These are phyloP conservation scores for Piscicola geometra DNA, from an alignment of 2,888 invertebrate species.

Conservation along the genomic window DNA sequence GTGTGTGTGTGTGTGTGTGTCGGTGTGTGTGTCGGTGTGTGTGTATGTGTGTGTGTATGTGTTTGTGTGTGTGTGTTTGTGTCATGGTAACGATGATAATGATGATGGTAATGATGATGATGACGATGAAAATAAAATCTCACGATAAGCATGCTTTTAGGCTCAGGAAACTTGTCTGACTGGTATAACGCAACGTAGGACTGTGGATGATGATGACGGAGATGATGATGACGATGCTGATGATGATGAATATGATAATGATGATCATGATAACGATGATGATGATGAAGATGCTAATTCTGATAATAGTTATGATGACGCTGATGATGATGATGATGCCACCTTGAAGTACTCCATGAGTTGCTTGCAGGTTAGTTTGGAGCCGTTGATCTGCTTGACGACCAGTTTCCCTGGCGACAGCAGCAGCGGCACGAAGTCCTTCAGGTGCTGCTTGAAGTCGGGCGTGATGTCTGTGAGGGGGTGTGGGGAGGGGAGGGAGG, in stretches of 20 bases:
- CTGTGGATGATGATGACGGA: no score
- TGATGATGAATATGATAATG: neutral
- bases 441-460: constrained; percentile 83
- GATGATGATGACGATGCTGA: neutral
- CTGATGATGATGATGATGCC: no score
- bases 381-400: constrained; percentile 91
- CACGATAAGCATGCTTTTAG: constrained; percentile 96
- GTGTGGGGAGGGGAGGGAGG: no score
- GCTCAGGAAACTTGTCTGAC: constrained; percentile 95
- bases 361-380: constrained; percentile 84
- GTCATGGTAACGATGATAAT: neutral
- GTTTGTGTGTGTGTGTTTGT: no score
- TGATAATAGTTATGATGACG: neutral
- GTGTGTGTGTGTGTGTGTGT: neutral
- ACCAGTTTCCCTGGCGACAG: constrained; percentile 85
- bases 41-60: no score
- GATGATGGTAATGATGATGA: neutral
- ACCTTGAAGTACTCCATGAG: constrained; percentile 90
- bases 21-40: no score
- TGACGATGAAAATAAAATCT: constrained; percentile 50
- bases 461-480: constrained; percentile 74
- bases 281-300: neutral
- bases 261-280: neutral
- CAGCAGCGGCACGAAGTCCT: constrained; percentile 79
- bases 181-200: constrained; percentile 95